These are phyloP conservation scores for Chelonia mydas DNA, from an alignment of 2,797 vertebrate genomes.

Conservation along the genomic window DNA sequence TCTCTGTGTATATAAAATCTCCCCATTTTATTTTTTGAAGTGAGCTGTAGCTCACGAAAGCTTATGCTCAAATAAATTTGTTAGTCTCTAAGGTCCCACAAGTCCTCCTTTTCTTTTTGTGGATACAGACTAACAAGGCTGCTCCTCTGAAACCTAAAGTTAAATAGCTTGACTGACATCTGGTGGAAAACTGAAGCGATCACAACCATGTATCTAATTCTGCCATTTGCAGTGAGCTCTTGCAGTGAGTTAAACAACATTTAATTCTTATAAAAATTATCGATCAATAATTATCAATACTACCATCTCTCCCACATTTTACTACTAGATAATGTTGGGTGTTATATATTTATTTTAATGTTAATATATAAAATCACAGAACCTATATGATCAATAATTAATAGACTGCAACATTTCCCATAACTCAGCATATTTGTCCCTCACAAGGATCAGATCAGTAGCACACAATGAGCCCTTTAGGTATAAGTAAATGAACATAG, in stretches of 20 bases:
- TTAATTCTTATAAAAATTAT: not conserved
- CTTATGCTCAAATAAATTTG: no score
- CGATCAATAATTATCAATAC: not conserved
- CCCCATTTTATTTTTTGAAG: no score
- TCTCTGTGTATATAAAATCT: no score
- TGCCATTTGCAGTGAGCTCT: not conserved
- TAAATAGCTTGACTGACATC: constrained; percentile 64
- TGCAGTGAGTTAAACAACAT: fast-evolving
- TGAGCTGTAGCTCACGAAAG: no score
- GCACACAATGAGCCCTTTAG: not conserved
- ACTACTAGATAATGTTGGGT: not conserved
- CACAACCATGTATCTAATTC: not conserved
- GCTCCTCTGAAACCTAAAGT: not conserved
- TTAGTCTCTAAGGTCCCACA: no score
- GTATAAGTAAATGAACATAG: not conserved
- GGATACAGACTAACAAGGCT: no score
- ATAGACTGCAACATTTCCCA: not conserved
- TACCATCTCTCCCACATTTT: not conserved
- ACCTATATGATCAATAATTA: not conserved
- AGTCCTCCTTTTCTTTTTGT: no score
- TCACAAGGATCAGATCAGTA: not conserved
- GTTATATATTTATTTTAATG: not conserved
- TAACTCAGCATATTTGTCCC: not conserved
- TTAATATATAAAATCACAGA: not conserved
- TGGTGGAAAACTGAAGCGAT: constrained; percentile 42